Conservation (phyloP, 2,797 vertebrate genomes). For the Paratrypauchen microcephalus region DNA sequence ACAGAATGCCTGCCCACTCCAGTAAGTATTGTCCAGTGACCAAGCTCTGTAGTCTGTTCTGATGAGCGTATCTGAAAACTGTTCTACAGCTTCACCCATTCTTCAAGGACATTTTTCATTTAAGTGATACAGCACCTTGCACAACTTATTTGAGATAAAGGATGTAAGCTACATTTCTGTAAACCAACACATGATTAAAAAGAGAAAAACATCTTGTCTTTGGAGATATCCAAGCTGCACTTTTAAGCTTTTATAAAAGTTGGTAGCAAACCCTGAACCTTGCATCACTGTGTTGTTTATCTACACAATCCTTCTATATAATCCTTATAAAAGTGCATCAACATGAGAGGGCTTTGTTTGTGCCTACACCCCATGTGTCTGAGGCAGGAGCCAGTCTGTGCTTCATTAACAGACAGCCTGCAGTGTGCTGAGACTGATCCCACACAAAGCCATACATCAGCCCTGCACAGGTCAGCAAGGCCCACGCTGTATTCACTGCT, state of each 20-base stretch:
- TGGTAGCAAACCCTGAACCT: not conserved
- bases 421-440: conserved; percentile 5
- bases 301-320: not conserved
- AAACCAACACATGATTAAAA: not conserved
- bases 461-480: conserved; percentile 7
- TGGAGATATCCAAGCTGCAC: not conserved
- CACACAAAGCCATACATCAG: not conserved
- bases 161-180: not conserved
- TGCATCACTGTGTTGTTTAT: not conserved
- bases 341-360: conserved; percentile 2
- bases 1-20: not conserved
- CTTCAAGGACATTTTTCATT: not conserved
- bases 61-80: not conserved
- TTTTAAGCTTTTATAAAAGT: not conserved
- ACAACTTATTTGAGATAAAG: not conserved
- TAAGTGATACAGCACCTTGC: not conserved
- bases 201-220: not conserved
- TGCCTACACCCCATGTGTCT: conserved; percentile 4
- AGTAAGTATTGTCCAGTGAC: not conserved
- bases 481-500: conserved; percentile 4
- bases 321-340: not conserved
- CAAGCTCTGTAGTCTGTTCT: not conserved
- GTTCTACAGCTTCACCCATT: not conserved
- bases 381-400: conserved; percentile 5
- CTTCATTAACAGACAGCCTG: conserved; percentile 35